These are phyloP conservation scores for Oreohelix idahoensis DNA, from an alignment of 1,140 invertebrate genomes.

Conservation along the genomic window DNA sequence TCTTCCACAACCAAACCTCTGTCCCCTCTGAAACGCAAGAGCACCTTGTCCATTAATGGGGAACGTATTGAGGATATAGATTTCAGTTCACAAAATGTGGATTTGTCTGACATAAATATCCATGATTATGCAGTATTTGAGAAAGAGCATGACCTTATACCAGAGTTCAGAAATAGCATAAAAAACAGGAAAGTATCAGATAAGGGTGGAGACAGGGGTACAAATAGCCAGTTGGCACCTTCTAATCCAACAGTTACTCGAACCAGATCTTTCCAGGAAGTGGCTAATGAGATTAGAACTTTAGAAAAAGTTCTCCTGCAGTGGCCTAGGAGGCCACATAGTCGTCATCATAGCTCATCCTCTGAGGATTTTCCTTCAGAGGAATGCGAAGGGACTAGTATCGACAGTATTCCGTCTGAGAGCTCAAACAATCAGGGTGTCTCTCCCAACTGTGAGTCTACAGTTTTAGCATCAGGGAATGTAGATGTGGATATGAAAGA, in stretches of 20 bases:
- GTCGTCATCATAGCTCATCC: slow-evolving; percentile 67
- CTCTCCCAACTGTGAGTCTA: neutral
- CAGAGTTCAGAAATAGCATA: slow-evolving; percentile 65
- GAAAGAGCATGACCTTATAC: slow-evolving; percentile 61
- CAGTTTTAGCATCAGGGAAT: neutral
- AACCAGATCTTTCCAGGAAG: slow-evolving; percentile 58
- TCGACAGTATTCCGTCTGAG: neutral
- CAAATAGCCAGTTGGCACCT: neutral
- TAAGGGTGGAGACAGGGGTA: neutral
- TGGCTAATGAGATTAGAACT: slow-evolving; percentile 54
- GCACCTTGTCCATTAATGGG: slow-evolving; percentile 71
- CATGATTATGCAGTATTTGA: slow-evolving; percentile 71
- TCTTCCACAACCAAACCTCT: slow-evolving; percentile 27
- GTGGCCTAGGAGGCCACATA: slow-evolving; percentile 53
- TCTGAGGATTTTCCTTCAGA: slow-evolving; percentile 61
- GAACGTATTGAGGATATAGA: slow-evolving; percentile 52
- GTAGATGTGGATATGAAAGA: neutral
- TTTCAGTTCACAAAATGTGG: neutral
- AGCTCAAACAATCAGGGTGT: neutral
- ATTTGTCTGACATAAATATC: slow-evolving; percentile 60
- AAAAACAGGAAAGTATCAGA: slow-evolving; percentile 40
- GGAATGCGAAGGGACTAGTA: slow-evolving; percentile 9
- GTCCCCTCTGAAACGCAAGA: slow-evolving; percentile 40
- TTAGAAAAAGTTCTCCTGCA: slow-evolving; percentile 57
- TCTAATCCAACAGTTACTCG: neutral